Evolutionary conservation across 2,888 invertebrate species (phyloP), one percentile per base, ranked within the genome.

Genomic region (Limenitis camilla): DNA sequence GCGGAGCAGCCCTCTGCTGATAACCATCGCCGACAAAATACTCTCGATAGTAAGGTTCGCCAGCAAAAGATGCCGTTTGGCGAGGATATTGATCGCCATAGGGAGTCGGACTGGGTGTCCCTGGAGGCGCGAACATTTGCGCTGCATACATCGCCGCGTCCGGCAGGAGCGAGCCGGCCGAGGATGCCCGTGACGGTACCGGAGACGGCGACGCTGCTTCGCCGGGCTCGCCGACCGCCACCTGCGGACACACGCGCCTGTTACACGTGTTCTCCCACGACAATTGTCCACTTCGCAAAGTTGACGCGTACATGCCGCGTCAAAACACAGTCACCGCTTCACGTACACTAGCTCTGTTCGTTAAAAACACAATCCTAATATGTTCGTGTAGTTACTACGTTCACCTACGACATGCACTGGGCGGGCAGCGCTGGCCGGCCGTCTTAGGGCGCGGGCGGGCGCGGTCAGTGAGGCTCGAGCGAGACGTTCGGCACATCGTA

Each of bases 1-100:
- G 80, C 58, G 89, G 88, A 56, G 89, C 89, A 55, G 87, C 87
- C 67, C 90, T 88, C 71, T 91, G 90, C 64, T 90, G 90, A 66
- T 90, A 90, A 53, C 88, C 88, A 49, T 90, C 90, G 58, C 91
- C 90, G 56, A 90, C 89, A 78, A 93, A 94, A 77, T 94, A 94
- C 81, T 94, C 94, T 78, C 94, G 92, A 81, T 93, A 93, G 88
- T 95, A 93, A 59, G 92, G 92, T 71, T 93, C 93, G 64, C 91
- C 86, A 61, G 92, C 87, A 74, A 92, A 92, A 59, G 91, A 87
- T 43, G 91, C 82, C 52, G 90, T 86, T 72, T 82, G 84, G 55
- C 85, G 79, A 54, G 86, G 69, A 67, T 87, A 84, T 75, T 83
- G 87, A 60, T 80, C 88, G 69, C 78, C 88, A 68, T 89, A 89